Evolutionary conservation across 2,113 vertebrate species (phyloP), one percentile per base, ranked within the genome.

Genomic region (Cyprinodon variegatus): DNA sequence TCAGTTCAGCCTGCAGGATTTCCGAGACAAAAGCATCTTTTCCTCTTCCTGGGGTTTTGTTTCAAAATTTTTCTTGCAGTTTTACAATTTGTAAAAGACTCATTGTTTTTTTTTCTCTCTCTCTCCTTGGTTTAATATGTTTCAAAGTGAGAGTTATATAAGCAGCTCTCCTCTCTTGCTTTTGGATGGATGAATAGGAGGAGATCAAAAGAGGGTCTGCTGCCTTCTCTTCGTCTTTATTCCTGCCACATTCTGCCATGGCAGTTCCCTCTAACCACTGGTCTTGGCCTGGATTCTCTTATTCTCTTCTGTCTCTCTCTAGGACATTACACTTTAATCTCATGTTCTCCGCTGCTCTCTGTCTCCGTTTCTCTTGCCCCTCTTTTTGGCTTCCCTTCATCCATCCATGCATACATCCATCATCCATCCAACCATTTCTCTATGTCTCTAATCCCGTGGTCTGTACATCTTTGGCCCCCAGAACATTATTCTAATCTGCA

Each of bases 311-410:
- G 80, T 66, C 75, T 89, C 89, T 84, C 87, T 84, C 78, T 70
- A 84, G 87, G 82, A 91, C 90, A 90, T 91, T 89, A 86, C 85
- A 86, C 90, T 92, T 89, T 93, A 91, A 90, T 91, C 88, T 88
- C 83, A 72, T 90, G 86, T 90, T 85, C 74, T 84, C 45, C 76
- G 82, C 82, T 62, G 70, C 77, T 74, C 43, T 59, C 75, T 72
- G 74, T 57, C 77, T 71, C 57, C 72, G 11, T 57, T 53, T 72
- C 67, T 71, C 61, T 57, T 73, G 40, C 77, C 72, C 76, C 61
- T 45, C 50, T 57, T 76, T 86, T 72, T 70, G 68, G 75, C 75
- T 72, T 66, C 77, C 68, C 80, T 61, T 22, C 81, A 40, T 69
- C 83, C 70, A 59, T 74, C 63, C 11, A 40, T 43, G 40, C 57